These are phyloP conservation scores for Neocrepidodera transversa DNA, from an alignment of 2,888 invertebrate genomes.

Conservation along the genomic window DNA sequence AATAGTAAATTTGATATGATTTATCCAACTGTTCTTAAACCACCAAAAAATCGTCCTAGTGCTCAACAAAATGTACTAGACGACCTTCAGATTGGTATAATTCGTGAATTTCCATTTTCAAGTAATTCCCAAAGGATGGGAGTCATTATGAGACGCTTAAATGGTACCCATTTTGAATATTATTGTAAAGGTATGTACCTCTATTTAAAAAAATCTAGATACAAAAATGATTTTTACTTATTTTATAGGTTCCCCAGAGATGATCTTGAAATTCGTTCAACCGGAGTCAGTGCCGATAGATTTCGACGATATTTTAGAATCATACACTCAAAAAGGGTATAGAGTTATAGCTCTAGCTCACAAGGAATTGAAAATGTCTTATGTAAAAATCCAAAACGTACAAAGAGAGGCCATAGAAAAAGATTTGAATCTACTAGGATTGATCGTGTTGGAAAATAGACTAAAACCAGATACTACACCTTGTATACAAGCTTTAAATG, in stretches of 20 bases:
- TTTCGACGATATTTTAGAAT: constrained; percentile 77
- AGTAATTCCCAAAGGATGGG: constrained; percentile 90
- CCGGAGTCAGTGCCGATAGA: constrained; percentile 83
- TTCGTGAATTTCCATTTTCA: constrained; percentile 78
- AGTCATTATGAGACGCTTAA: constrained; percentile 81
- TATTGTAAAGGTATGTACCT: constrained; percentile 59
- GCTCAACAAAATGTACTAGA: constrained; percentile 48
- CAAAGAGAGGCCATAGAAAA: constrained; percentile 81
- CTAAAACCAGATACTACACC: constrained; percentile 87
- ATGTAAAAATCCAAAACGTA: constrained; percentile 77
- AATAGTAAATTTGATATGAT: constrained; percentile 85
- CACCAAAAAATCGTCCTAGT: constrained; percentile 57
- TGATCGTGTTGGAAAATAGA: constrained; percentile 94
- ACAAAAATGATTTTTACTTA: background rate
- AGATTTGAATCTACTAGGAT: constrained; percentile 82
- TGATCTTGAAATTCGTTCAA: constrained; percentile 79
- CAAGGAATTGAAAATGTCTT: constrained; percentile 72
- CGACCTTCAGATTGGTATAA: constrained; percentile 75
- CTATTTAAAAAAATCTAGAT: too few relatives aligned
- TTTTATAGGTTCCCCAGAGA: constrained; percentile 77
- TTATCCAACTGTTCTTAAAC: constrained; percentile 85
- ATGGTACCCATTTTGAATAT: constrained; percentile 58
- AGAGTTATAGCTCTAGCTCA: constrained; percentile 91
- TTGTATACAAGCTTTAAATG: constrained; percentile 78
- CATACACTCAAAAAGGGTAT: constrained; percentile 91